These are phyloP conservation scores for Diloba caeruleocephala DNA, from an alignment of 2,888 invertebrate genomes.

Conservation along the genomic window DNA sequence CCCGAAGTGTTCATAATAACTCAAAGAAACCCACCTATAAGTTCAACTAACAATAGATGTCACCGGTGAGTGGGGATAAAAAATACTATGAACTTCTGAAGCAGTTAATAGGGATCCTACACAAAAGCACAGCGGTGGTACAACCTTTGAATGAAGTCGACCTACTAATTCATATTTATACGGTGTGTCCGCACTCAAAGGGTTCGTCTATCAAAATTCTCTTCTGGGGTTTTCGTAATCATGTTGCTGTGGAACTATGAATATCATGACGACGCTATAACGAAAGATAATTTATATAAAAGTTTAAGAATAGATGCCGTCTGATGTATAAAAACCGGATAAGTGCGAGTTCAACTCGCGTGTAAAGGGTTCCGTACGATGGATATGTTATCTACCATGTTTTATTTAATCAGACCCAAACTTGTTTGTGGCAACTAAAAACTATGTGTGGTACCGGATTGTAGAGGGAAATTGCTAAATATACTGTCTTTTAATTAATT, in stretches of 20 bases:
- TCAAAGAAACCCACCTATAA: slow-evolving; percentile 70
- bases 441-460: no score
- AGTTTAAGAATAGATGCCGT: slow-evolving; percentile 3
- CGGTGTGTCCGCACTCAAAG: slow-evolving; percentile 71
- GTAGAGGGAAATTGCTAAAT: no score
- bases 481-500: no score
- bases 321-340: slow-evolving; percentile 17
- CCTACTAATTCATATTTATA: slow-evolving; percentile 79
- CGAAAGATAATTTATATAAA: slow-evolving; percentile 4
- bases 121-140: slow-evolving; percentile 78
- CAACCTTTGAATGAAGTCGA: slow-evolving; percentile 71
- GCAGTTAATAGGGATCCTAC: slow-evolving; percentile 80
- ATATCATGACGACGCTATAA: slow-evolving; percentile 19
- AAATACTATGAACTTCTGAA: slow-evolving; percentile 87
- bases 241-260: slow-evolving; percentile 58
- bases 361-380: no score
- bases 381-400: no score
- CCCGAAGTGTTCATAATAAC: slow-evolving; percentile 67
- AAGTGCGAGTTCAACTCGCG: no score
- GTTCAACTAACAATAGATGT: slow-evolving; percentile 71
- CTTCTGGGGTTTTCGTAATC: slow-evolving; percentile 57
- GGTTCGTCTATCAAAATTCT: slow-evolving; percentile 65
- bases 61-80: slow-evolving; percentile 69
- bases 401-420: no score
- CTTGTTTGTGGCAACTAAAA: no score